Conservation (phyloP, 2,113 vertebrate genomes). For the Mionectes macconnelli region DNA sequence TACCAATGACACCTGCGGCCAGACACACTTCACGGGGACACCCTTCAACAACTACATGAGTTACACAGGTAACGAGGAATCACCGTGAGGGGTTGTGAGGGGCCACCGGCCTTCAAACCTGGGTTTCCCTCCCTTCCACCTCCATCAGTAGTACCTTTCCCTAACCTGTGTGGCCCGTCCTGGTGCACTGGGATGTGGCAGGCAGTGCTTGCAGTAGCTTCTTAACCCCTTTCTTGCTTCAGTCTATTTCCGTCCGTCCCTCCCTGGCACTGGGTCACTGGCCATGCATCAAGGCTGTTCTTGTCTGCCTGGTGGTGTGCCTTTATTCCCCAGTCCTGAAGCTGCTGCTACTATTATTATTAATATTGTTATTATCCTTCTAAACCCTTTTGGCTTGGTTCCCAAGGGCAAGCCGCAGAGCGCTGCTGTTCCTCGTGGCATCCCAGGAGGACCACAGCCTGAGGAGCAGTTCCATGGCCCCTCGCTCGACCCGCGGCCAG, state of each 20-base stretch:
- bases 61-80: constrained; percentile 82
- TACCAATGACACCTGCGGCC: constrained; percentile 87
- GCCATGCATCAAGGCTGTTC: background rate
- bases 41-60: constrained; percentile 98
- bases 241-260: background rate
- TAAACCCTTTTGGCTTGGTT: background rate
- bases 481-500: rapidly evolving
- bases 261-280: background rate
- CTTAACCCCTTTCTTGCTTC: background rate
- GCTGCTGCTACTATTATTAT: background rate
- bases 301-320: background rate
- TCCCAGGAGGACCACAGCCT: background rate
- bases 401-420: background rate
- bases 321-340: background rate
- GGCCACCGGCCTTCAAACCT: background rate
- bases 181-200: rapidly evolving
- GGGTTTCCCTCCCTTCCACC: background rate
- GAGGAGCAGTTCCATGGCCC: rapidly evolving
- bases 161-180: background rate
- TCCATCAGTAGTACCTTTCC: background rate
- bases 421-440: background rate
- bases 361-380: background rate
- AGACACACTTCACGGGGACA: constrained; percentile 81
- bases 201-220: background rate
- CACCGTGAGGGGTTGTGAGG: rapidly evolving